Conservation (phyloP, 2,888 invertebrate genomes). For the Clunio marinus region DNA sequence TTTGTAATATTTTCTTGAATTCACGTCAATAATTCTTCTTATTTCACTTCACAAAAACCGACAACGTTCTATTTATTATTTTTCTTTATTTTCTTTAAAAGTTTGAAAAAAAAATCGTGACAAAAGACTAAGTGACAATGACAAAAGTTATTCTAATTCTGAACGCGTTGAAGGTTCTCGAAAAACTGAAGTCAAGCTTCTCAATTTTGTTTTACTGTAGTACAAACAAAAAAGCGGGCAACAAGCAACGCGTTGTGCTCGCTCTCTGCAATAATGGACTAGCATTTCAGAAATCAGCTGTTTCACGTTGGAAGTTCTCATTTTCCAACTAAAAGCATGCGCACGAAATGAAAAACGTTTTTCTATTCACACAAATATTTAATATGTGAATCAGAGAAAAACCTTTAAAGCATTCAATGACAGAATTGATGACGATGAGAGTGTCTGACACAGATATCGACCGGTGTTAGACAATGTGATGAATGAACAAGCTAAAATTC, state of each 20-base stretch:
- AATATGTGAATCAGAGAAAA: not conserved
- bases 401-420: not conserved
- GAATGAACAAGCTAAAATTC: not conserved
- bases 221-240: not conserved
- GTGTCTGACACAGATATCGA: constrained; percentile 16
- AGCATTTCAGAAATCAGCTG: constrained; percentile 33
- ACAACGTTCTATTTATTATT: not conserved
- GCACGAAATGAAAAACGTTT: not conserved
- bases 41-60: not conserved
- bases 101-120: not conserved
- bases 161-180: constrained; percentile 25
- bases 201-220: not conserved
- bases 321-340: constrained; percentile 24
- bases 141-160: constrained; percentile 19
- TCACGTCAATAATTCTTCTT: not conserved
- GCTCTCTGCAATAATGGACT: constrained; percentile 1
- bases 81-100: no score
- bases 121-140: not conserved
- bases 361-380: no score
- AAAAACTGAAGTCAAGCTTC: constrained; percentile 16
- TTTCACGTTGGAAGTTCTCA: constrained; percentile 31
- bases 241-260: not conserved
- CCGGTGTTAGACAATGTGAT: not conserved
- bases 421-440: not conserved
- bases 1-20: not conserved